Evolutionary conservation across 2,888 invertebrate species (phyloP), one percentile per base, ranked within the genome.

Genomic region (Napeogenes sylphis): DNA sequence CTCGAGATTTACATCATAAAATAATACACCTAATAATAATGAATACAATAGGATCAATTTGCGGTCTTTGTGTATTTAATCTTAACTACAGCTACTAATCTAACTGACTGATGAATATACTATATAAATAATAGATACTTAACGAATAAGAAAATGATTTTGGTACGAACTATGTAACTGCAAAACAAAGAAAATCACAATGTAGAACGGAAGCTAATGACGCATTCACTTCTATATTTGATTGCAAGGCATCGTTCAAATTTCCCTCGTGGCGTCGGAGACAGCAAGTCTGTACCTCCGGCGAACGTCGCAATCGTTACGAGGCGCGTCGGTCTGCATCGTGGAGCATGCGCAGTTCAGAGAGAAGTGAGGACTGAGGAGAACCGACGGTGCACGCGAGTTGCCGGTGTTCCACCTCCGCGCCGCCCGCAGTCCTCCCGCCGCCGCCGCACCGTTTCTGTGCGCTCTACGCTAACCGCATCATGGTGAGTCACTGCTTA

Each of bases 401-500:
- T 77, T 82, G 79, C 77, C 78, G 80, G 75, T 76, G 76, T 76
- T 75, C 21, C 75, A 73, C 75, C 76, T 71, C 70, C 75, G 72
- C 75, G 76, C 84, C 77, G 21, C 21, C 21, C 21, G 21, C 21
- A 21, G 21, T 21, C 21, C 21, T 21, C 84, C 82, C 83, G 80
- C 81, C 87, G 88, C 82, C 83, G 80, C 81, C 87, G 88, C 88
- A 87, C 83, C 84, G 85, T 84, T 80, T 83, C 82, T 78, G 84
- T 79, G 84, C 88, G 85, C 90, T 84, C 79, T 82, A 79, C 86
- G 78, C 79, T 79, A 83, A 81, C 87, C 85, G 85, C 88, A 89
- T 79, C 85, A 90, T 90, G 90, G 90, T 90, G 90, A 90, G 90
- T 90, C 90, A 90, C 80, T 80, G 71, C 80, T 77, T 78, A 82